These are phyloP conservation scores for Chroicocephalus ridibundus DNA, from an alignment of 2,113 vertebrate genomes.

Conservation along the genomic window DNA sequence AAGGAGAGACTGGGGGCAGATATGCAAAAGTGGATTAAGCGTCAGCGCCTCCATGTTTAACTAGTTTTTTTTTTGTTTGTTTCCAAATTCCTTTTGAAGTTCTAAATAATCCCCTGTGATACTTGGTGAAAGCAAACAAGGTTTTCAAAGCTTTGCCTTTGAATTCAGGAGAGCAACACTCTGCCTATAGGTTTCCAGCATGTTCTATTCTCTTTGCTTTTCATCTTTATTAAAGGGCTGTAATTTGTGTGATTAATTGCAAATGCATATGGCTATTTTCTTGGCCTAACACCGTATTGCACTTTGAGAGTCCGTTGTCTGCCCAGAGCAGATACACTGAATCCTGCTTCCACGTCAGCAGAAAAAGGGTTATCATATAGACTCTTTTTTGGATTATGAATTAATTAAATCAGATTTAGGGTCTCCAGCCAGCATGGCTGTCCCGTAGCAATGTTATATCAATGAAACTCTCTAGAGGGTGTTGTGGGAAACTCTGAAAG, in stretches of 20 bases:
- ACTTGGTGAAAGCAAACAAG: not conserved
- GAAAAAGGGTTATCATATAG: not conserved
- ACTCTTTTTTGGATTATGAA: not conserved
- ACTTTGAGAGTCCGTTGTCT: not conserved
- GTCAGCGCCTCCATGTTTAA: not conserved
- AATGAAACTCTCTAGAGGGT: not conserved
- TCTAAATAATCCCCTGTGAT: conserved; percentile 4
- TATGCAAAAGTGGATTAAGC: not conserved
- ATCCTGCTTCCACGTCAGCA: not conserved
- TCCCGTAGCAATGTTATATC: not conserved
- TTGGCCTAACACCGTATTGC: not conserved
- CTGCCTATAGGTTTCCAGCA: not conserved
- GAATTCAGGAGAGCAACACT: not conserved
- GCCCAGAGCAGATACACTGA: not conserved
- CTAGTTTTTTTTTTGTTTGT: not conserved
- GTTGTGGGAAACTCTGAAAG: not conserved
- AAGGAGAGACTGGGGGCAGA: not conserved
- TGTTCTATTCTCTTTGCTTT: conserved; percentile 20
- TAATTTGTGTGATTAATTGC: conserved; percentile 30
- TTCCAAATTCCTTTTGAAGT: conserved; percentile 42
- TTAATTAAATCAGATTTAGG: not conserved
- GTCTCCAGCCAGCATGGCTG: not conserved
- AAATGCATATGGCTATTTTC: not conserved
- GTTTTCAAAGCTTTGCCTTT: not conserved
- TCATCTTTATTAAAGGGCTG: not conserved